phyloP scores from a whole-genome alignment of 2,888 invertebrate genomes.

The Oligia latruncula region DNA sequence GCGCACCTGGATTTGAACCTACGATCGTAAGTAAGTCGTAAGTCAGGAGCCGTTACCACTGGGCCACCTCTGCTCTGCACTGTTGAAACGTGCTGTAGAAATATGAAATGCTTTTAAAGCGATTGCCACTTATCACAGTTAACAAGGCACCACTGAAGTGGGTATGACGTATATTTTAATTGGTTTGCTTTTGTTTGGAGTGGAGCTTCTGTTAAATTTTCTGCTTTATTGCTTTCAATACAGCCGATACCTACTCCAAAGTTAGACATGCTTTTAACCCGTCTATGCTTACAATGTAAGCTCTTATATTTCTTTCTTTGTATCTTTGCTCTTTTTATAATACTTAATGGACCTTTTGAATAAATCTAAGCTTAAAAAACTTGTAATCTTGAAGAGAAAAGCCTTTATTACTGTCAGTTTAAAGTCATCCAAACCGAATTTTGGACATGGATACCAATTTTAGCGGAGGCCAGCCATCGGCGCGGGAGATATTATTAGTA shows the following conservation, averaged over 20 bases:
- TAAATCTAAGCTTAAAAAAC: background rate
- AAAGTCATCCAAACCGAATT: background rate
- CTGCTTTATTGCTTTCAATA: background rate
- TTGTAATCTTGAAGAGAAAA: background rate
- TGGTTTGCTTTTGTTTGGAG: background rate
- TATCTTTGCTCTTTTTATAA: background rate
- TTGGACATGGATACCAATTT: background rate
- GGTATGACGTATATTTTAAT: background rate
- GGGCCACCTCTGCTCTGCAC: too few species aligned
- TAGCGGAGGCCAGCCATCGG: background rate
- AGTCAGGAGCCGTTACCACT: too few species aligned
- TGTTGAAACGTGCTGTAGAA: too few species aligned
- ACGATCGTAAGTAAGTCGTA: too few species aligned
- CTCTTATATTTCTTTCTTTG: slow-evolving; percentile 1
- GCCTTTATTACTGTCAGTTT: background rate
- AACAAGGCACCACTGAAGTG: too few species aligned
- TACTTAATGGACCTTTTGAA: background rate
- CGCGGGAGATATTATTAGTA: background rate
- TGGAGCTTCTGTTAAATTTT: background rate
- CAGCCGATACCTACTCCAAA: slow-evolving; percentile 25
- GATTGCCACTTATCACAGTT: too few species aligned
- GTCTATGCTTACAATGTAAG: slow-evolving; percentile 4
- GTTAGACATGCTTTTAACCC: slow-evolving; percentile 40
- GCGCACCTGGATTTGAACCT: too few species aligned
- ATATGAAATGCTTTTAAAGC: too few species aligned